Evolutionary conservation across 2,113 vertebrate species (phyloP).

Genomic region (Asarcornis scutulata): DNA sequence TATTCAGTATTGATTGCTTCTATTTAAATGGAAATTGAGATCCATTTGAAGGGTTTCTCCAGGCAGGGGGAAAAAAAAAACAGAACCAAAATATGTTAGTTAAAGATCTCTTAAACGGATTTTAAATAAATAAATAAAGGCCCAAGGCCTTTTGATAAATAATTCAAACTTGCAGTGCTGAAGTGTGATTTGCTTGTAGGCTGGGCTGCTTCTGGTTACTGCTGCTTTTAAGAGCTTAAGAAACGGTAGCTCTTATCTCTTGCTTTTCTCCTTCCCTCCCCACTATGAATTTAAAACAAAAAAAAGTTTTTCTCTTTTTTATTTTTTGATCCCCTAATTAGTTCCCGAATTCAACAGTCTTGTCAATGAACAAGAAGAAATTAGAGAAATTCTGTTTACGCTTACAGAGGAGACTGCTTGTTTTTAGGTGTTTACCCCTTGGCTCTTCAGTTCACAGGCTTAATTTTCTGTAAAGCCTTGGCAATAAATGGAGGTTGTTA

Average conservation of each 20-base stretch:
- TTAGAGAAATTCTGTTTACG: neutral
- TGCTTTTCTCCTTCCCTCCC: neutral
- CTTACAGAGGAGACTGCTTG: neutral
- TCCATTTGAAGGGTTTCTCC: neutral
- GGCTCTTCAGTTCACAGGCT: neutral
- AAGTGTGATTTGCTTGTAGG: neutral
- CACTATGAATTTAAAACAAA: neutral
- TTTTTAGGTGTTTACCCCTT: neutral
- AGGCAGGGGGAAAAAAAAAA: neutral
- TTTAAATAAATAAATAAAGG: neutral
- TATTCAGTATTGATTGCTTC: slow-evolving; percentile 26
- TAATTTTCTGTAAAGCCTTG: neutral
- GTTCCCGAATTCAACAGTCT: neutral
- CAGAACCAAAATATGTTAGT: neutral
- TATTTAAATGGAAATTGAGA: slow-evolving; percentile 7
- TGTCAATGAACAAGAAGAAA: neutral
- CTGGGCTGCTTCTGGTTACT: slow-evolving; percentile 11
- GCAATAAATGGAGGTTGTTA: neutral
- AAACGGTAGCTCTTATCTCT: neutral
- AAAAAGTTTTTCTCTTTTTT: neutral
- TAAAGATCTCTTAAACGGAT: neutral
- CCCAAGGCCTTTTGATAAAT: neutral
- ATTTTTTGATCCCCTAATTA: neutral
- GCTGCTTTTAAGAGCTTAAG: neutral
- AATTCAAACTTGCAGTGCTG: neutral